These are phyloP conservation scores for Cettia cetti DNA, from an alignment of 2,113 vertebrate genomes.

Conservation along the genomic window DNA sequence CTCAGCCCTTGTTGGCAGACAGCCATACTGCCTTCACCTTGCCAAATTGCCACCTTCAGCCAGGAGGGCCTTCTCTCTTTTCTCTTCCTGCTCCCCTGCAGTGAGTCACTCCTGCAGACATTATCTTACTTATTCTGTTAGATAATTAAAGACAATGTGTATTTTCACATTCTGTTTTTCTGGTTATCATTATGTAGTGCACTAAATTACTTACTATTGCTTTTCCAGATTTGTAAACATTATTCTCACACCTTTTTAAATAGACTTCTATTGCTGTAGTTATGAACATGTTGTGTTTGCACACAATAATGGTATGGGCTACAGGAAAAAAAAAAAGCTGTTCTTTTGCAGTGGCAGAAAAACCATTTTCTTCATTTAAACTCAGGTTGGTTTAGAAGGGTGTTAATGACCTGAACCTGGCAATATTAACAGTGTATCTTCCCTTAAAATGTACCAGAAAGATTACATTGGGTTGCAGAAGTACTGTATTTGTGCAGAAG, in stretches of 20 bases:
- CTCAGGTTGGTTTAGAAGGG: background rate
- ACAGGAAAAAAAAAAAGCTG: background rate
- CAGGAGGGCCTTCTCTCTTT: background rate
- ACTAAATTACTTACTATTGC: background rate
- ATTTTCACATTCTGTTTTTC: background rate
- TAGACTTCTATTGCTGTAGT: background rate
- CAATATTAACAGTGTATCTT: background rate
- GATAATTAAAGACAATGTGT: background rate
- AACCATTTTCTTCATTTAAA: background rate
- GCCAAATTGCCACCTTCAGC: background rate
- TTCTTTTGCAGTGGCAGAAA: background rate
- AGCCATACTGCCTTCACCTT: background rate
- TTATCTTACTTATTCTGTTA: background rate
- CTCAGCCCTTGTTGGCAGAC: background rate
- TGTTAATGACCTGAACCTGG: background rate
- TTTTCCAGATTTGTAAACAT: background rate
- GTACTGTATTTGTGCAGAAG: background rate
- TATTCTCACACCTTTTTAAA: slow-evolving; percentile 16
- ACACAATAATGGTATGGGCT: background rate
- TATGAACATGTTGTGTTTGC: slow-evolving; percentile 4
- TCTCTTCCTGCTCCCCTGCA: background rate
- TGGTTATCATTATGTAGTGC: background rate
- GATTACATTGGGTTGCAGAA: background rate
- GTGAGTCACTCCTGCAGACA: background rate
- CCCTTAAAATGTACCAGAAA: background rate